Base-by-base conservation (phyloP, 1,140 invertebrate species). In the Harlomillsia oculata region DNA sequence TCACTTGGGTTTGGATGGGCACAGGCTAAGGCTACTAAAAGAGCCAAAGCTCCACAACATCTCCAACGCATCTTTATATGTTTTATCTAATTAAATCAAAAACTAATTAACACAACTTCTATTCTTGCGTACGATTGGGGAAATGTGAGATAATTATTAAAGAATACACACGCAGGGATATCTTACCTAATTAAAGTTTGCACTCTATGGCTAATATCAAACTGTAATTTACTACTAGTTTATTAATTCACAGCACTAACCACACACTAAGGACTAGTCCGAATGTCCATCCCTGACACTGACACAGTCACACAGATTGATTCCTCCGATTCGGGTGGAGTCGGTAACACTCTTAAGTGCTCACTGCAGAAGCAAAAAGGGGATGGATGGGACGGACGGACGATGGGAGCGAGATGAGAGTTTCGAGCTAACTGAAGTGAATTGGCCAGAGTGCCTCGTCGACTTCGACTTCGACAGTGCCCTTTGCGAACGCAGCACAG, bases 31-130 rank as follows among this genome's bases (percentile, higher is more conserved):
- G 16, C 23, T 45, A 25, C 23, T 9, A 48, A 48, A 32, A 34
- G 26, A 32, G 25, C 45, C 36, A 48, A 48, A 21, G 28, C 30
- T 32, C 45, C 28, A 20, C 45, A 32, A 30, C 45, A 32, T 28
- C 45, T 48, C 45, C 45, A 48, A 48, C 18, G 45, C 45, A 48
- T 48, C 45, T 30, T n/a, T n/a, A n/a, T n/a, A n/a, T n/a, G n/a
- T n/a, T n/a, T n/a, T n/a, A n/a, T n/a, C n/a, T n/a, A n/a, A n/a
- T n/a, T n/a, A n/a, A n/a, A n/a, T n/a, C n/a, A n/a, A n/a, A n/a
- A n/a, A n/a, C n/a, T n/a, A n/a, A n/a, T n/a, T n/a, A n/a, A n/a
- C n/a, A n/a, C n/a, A n/a, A n/a, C n/a, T n/a, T n/a, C n/a, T n/a
- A n/a, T n/a, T n/a, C n/a, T n/a, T n/a, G n/a, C n/a, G n/a, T n/a